phyloP scores from a whole-genome alignment of 2,888 invertebrate species.

The Ophion slaviceki region DNA sequence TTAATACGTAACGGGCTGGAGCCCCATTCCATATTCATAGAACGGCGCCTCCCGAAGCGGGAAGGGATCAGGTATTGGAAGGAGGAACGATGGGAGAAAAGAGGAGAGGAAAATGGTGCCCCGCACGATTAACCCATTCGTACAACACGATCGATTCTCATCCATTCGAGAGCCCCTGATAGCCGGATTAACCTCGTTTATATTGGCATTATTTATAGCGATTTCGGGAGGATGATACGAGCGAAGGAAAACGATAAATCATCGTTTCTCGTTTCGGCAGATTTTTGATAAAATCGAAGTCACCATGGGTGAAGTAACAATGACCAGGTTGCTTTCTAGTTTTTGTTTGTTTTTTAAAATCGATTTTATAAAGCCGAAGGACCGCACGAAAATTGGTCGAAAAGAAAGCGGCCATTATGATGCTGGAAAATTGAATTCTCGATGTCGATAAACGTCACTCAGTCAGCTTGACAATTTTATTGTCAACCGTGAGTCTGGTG shows the following conservation, averaged over 20 bases:
- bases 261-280: neutral
- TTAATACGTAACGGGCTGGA: constrained; percentile 72
- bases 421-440: neutral
- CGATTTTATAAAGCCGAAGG: neutral
- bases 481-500: constrained; percentile 15
- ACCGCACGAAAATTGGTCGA: no score
- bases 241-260: neutral
- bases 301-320: neutral
- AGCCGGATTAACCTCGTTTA: constrained; percentile 19
- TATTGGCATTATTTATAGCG: constrained; percentile 12
- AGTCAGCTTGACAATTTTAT: constrained; percentile 35
- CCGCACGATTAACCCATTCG: constrained; percentile 62
- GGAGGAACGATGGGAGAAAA: neutral
- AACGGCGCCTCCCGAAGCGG: constrained; percentile 31
- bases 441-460: constrained; percentile 27
- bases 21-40: constrained; percentile 67
- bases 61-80: neutral
- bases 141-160: constrained; percentile 49
- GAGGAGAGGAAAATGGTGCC: constrained; percentile 40
- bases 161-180: constrained; percentile 37
- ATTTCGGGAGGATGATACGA: constrained; percentile 2
- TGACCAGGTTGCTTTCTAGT: neutral
- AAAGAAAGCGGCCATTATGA: no score
- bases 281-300: neutral
- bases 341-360: neutral